These are phyloP conservation scores for Calypte anna DNA, from an alignment of 2,113 vertebrate genomes.

Conservation along the genomic window DNA sequence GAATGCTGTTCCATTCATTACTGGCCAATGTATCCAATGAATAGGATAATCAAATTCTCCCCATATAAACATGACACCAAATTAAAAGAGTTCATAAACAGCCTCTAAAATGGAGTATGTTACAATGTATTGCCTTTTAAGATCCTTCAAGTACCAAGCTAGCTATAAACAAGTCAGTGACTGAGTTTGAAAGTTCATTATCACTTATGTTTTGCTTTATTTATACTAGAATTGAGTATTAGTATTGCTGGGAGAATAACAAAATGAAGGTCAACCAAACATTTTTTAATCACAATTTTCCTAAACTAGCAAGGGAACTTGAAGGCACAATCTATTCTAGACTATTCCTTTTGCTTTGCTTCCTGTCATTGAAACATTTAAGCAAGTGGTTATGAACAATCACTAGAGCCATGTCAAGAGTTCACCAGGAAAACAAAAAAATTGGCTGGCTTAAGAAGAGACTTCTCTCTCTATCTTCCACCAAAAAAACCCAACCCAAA, in stretches of 20 bases:
- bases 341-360: conserved; percentile 11
- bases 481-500: background rate
- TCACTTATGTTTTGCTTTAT: conserved; percentile 40
- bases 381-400: background rate
- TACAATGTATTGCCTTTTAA: conserved; percentile 62
- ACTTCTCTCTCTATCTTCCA: background rate
- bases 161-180: conserved; percentile 33
- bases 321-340: background rate
- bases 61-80: conserved; percentile 67
- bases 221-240: conserved; percentile 50
- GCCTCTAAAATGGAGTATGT: conserved; percentile 48
- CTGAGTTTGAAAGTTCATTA: conserved; percentile 37
- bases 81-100: conserved; percentile 69
- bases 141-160: conserved; percentile 45
- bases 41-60: conserved; percentile 66
- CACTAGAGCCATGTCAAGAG: background rate
- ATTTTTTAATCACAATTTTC: conserved; percentile 26
- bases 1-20: conserved; percentile 64
- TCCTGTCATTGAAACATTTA: conserved; percentile 26
- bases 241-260: conserved; percentile 33
- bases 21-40: conserved; percentile 60
- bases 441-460: background rate
- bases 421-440: conserved; percentile 14
- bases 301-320: background rate
- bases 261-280: conserved; percentile 58